Conservation (phyloP, 2,888 invertebrate species). For the Nezara viridula region DNA sequence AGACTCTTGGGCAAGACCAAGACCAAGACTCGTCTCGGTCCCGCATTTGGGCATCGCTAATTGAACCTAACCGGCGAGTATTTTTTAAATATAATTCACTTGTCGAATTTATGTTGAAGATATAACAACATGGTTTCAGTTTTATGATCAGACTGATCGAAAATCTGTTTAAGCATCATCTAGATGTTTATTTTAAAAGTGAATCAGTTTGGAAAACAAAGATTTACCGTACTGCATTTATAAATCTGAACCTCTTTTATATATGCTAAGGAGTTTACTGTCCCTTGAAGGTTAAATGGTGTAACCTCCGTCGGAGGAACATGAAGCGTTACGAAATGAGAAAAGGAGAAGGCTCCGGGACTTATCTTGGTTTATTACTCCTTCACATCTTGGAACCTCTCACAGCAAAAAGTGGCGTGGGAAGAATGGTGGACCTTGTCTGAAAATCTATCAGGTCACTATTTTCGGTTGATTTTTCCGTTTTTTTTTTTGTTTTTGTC, state of each 20-base stretch:
- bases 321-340: background rate
- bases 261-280: background rate
- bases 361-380: slow-evolving; percentile 14
- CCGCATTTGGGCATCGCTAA: no score
- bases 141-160: background rate
- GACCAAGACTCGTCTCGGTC: no score
- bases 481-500: background rate
- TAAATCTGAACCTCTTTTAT: background rate
- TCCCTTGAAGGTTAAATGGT: background rate
- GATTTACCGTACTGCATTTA: background rate
- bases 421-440: background rate
- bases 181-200: background rate
- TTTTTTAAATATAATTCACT: no score
- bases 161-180: background rate
- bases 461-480: background rate
- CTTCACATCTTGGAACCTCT: background rate
- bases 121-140: background rate
- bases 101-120: no score
- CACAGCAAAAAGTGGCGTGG: background rate
- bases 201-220: no score
- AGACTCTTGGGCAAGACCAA: no score
- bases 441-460: background rate
- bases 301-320: background rate
- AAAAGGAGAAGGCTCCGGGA: background rate
- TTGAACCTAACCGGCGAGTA: no score